Conservation (phyloP, 2,113 vertebrate species). For the Atrichornis clamosus region DNA sequence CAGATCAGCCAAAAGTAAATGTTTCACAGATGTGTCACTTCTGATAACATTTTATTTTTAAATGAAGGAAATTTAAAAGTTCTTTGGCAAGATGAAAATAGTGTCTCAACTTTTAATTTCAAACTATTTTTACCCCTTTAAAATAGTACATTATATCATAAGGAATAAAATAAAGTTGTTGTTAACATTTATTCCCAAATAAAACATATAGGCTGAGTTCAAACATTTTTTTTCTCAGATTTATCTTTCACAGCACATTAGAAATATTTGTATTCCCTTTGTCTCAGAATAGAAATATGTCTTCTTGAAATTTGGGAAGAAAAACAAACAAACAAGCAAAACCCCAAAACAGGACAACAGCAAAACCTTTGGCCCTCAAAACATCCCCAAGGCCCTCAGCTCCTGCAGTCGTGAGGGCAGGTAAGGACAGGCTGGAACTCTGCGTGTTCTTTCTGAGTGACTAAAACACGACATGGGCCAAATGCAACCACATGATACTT, state of each 20-base stretch:
- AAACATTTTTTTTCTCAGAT: neutral
- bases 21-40: neutral
- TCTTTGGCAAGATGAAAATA: neutral
- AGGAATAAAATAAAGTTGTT: neutral
- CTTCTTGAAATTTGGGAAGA: neutral
- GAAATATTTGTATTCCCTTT: neutral
- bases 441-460: slow-evolving; percentile 33
- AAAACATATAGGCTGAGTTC: neutral
- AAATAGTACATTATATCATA: neutral
- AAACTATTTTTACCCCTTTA: neutral
- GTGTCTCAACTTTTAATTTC: neutral
- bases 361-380: slow-evolving; percentile 17
- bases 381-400: neutral
- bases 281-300: neutral
- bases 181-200: neutral
- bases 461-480: slow-evolving; percentile 55
- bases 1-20: neutral
- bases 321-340: neutral
- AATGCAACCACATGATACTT: slow-evolving; percentile 48
- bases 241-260: neutral
- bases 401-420: slow-evolving; percentile 34
- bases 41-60: neutral
- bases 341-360: neutral
- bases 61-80: neutral
- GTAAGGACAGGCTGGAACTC: slow-evolving; percentile 60